phyloP scores from a whole-genome alignment of 2,888 invertebrate species.

The Limnephilus auricula region DNA sequence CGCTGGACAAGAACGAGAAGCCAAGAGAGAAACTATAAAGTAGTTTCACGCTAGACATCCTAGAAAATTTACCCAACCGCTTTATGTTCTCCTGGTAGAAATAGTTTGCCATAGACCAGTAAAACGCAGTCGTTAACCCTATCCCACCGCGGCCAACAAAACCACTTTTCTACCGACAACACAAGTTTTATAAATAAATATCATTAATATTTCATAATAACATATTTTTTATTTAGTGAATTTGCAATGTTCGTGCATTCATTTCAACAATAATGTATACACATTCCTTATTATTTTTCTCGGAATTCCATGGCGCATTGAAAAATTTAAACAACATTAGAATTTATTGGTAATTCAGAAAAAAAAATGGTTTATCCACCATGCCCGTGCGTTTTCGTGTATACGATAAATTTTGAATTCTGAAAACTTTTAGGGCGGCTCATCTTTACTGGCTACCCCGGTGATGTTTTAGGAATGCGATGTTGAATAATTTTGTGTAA shows the following conservation, averaged over 20 bases:
- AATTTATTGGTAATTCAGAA: background rate
- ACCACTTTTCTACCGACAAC: no score
- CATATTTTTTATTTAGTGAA: no score
- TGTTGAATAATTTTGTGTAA: conserved; percentile 1
- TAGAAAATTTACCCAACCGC: conserved; percentile 55
- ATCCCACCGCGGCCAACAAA: background rate
- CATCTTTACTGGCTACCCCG: background rate
- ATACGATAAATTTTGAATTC: background rate
- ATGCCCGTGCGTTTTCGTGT: background rate
- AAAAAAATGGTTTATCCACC: background rate
- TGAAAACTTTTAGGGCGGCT: background rate
- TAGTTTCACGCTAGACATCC: conserved; percentile 52
- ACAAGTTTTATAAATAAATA: no score
- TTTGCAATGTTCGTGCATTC: no score
- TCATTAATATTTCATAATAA: no score
- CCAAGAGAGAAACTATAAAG: conserved; percentile 41
- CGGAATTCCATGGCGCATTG: background rate
- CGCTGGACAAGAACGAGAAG: background rate
- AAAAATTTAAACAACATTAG: background rate
- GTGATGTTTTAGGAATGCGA: conserved; percentile 23
- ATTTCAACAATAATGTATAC: no score
- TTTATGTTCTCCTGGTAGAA: conserved; percentile 61
- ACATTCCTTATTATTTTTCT: background rate
- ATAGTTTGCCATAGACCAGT: conserved; percentile 59
- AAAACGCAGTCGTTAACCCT: conserved; percentile 26